Base-by-base conservation (phyloP, 30 jellyfish, hydroid and myxozoan genomes). In the Sanderia malayensis region DNA sequence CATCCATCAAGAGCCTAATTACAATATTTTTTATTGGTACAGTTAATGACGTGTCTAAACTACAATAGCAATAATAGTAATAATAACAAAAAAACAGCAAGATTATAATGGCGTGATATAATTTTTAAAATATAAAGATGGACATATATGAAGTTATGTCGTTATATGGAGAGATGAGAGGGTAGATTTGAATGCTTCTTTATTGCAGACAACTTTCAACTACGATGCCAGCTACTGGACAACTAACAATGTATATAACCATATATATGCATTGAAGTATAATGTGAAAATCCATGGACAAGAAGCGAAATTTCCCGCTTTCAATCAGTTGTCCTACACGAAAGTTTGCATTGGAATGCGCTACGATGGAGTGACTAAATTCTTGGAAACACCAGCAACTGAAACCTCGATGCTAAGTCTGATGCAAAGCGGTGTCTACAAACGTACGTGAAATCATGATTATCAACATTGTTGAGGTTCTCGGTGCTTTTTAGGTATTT, bases 261-360 rank as follows among this genome's bases (percentile, higher is more conserved):
- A 74, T n/a, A 71, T 59, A 18, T 74, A 24, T 28, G 68, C 86
- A 29, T 60, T 74, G 69, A 61, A 45, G 18, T 57, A 74, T 2
- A 77, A 68, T 0, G 23, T 74, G 9, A 45, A 74, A 11, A 24
- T 4, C 64, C 25, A 49, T 49, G 86, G 86, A 3, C 70, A 74
- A 45, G 77, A 74, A 31, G 86, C 86, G 22, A 74, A 74, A 72
- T 74, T 58, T 59, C 46, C n/a, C 6, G 86, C 76, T 2, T 74
- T 6, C 26, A 74, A 74, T 30, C 41, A 22, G 41, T 18, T 74
- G 76, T 66, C 77, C 0, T 32, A 58, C 24, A 44, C 65, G 8
- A 59, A 15, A 60, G 77, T 74, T 22, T 74, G 86, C 76, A 61
- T 61, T 37, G 86, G 86, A 23, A 37, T 74, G 77, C 47, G 17